Percentiles rank a stretch among this genome's conserved stretches.
Evolutionary conservation across 1,140 invertebrate genomes (phyloP).

Genomic region (Pantala flavescens): DNA sequence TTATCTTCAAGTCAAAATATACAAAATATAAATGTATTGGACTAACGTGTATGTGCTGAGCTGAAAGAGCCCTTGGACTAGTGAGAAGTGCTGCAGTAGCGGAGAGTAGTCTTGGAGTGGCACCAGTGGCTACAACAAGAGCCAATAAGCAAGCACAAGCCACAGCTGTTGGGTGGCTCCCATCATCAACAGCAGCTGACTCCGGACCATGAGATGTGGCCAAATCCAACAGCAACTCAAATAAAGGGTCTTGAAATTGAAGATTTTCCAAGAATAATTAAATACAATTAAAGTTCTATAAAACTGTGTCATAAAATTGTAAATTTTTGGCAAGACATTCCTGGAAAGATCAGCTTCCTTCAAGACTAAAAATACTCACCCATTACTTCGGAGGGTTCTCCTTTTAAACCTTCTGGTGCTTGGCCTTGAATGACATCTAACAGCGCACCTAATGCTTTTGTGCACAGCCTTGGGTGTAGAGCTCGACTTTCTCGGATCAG

Average conservation of each 20-base stretch:
- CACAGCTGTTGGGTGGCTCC: conserved; percentile 64
- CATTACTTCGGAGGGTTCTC: conserved; percentile 62
- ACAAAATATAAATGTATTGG: no score
- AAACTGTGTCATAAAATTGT: no score
- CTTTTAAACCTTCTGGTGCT: conserved; percentile 68
- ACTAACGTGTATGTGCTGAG: conserved; percentile 67
- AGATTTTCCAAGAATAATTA: not conserved
- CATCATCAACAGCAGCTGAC: conserved; percentile 39
- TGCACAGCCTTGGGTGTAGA: conserved; percentile 72
- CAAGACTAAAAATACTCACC: conserved; percentile 40
- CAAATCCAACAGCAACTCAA: conserved; percentile 65
- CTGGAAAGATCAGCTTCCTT: no score
- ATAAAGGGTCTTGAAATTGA: conserved; percentile 55
- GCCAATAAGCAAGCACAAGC: conserved; percentile 84
- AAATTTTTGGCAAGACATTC: no score
- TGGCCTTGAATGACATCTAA: conserved; percentile 86
- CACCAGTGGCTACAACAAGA: conserved; percentile 81
- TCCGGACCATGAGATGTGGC: conserved; percentile 51
- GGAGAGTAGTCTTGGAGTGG: conserved; percentile 82
- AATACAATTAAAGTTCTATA: not conserved
- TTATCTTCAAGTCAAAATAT: no score
- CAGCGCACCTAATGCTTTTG: conserved; percentile 72
- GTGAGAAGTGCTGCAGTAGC: conserved; percentile 80
- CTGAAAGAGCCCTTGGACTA: conserved; percentile 62
- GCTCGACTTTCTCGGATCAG: conserved; percentile 75